Percentiles rank a stretch among this genome's conserved stretches.
phyloP scores from a whole-genome alignment of 2,797 vertebrate genomes.

The Phoxinus dragarum region DNA sequence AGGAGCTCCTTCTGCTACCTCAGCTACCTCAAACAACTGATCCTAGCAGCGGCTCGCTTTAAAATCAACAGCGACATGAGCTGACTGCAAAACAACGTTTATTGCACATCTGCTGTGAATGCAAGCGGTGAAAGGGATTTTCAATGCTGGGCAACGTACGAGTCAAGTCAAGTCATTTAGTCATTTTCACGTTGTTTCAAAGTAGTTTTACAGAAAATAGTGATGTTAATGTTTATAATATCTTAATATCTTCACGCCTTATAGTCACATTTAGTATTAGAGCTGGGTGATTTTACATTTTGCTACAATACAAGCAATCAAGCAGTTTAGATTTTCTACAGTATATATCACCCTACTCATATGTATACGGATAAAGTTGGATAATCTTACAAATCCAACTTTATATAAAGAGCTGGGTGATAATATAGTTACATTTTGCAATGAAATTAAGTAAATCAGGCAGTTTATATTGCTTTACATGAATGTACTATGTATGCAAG shows the following conservation, averaged over 20 bases:
- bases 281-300: neutral
- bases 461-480: neutral
- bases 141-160: neutral
- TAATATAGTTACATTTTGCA: neutral
- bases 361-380: neutral
- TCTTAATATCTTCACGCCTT: neutral
- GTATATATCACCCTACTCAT: neutral
- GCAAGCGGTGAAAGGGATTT: neutral
- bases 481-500: neutral
- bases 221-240: neutral
- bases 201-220: neutral
- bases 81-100: conserved; percentile 36
- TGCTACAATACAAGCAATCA: neutral
- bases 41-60: conserved; percentile 4
- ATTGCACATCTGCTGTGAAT: conserved; percentile 32
- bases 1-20: conserved; percentile 49
- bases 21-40: conserved; percentile 42
- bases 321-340: neutral
- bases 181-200: neutral
- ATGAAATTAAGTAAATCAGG: neutral
- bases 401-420: neutral
- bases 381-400: neutral
- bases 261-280: neutral
- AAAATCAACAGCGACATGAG: conserved; percentile 10
- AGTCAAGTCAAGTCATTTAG: neutral